Evolutionary conservation across 1,140 invertebrate species (phyloP).

Genomic region (Drosophila nannoptera): DNA sequence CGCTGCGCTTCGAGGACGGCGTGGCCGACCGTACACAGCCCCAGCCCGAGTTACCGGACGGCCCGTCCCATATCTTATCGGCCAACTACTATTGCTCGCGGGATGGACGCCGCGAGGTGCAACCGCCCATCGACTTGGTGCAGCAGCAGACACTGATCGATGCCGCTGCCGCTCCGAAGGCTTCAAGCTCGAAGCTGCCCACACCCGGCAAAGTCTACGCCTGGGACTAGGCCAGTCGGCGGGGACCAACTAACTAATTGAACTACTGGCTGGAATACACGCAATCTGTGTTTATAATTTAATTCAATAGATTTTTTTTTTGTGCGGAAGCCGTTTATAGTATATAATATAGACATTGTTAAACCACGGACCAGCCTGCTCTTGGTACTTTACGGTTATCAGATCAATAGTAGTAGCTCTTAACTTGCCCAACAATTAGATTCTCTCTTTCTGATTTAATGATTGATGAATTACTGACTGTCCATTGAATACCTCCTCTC

Average conservation of each 20-base stretch:
- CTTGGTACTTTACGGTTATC: too few species aligned
- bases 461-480: too few species aligned
- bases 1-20: constrained; percentile 84
- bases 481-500: too few species aligned
- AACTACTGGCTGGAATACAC: neutral
- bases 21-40: constrained; percentile 86
- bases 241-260: neutral
- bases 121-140: constrained; percentile 83
- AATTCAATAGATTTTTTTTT: neutral
- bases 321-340: constrained; percentile 5
- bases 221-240: constrained; percentile 79
- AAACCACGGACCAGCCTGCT: neutral
- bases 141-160: constrained; percentile 63
- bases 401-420: neutral
- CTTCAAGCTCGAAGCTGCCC: constrained; percentile 64
- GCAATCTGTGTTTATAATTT: constrained; percentile 2
- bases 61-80: constrained; percentile 85
- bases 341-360: constrained; percentile 5
- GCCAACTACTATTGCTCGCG: constrained; percentile 89
- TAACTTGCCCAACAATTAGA: too few species aligned
- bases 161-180: constrained; percentile 32
- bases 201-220: constrained; percentile 81
- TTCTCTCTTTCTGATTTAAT: too few species aligned
- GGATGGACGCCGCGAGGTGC: constrained; percentile 87
- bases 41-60: constrained; percentile 86